Base-by-base conservation (phyloP, 1,140 invertebrate genomes). In the Chelonus insularis region DNA sequence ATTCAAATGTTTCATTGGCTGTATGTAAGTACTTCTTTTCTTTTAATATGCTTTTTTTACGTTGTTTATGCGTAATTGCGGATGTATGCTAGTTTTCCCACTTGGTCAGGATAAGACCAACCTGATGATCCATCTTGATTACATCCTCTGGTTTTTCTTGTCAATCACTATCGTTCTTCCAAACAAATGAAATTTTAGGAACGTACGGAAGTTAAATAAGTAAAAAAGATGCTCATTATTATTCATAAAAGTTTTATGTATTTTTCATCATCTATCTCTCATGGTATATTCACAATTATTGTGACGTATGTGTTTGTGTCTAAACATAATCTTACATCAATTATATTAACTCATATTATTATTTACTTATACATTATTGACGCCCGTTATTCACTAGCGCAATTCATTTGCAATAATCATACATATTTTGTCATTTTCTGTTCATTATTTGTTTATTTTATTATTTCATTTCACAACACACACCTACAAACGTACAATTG, bases 241-340 rank as follows among this genome's bases (percentile, higher is more conserved):
- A 76, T 72, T 78, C 75, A 78, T 77, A 81, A 81, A 81, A 81
- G 76, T 78, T 79, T 79, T 74, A 74, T 76, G 76, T 77, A 78
- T 75, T 80, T 75, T 72, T 81, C 71, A 29, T 51, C 48, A 16
- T 51, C 34, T 60, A 60, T 60, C 20, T 51, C 39, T 29, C 34
- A 39, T 60, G 45, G 72, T 79, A 78, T 80, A 81, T 80, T 80
- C 78, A 81, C 79, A 80, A 75, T 79, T 79, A 80, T 70, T 78
- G 71, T 76, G 74, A 75, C 73, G 72, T 70, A 74, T 70, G 70
- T 77, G 74, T 72, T 74, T 66, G 70, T 71, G 63, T 75, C 75
- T 77, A 77, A 72, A 75, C 73, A 70, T 77, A 78, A 55, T 75
- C 73, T 73, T 76, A 78, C 60, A 57, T 72, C 69, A 66, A 71